Evolutionary conservation across 2,113 vertebrate genomes (phyloP), one percentile per base, ranked within the genome.

Genomic region (Oncorhynchus keta): DNA sequence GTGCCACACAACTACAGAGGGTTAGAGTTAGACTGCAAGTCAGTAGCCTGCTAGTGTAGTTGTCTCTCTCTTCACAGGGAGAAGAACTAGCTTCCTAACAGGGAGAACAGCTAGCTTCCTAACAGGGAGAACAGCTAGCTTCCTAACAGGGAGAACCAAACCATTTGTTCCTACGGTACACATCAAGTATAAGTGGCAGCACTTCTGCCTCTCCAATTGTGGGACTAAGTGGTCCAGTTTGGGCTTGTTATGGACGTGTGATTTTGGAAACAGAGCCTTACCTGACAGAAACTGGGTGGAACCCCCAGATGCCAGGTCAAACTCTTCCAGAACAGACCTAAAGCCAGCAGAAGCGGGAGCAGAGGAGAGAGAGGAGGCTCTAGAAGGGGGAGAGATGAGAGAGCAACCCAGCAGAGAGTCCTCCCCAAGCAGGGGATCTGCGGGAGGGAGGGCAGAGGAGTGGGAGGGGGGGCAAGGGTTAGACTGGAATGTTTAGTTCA

Each of bases 371-470:
- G 90, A 88, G 76, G 89, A 89, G 81, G 84, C 70, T 68, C 81
- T 20, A 62, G 59, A 77, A 61, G 95, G 92, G 88, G 94, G 95
- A 84, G 95, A 96, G 81, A 96, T 93, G 86, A 98, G 95, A 82
- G 96, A 95, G 88, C 94, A 94, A 90, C 95, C 95, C 89, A 99
- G 94, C 73, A 98, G 93, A 84, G 97, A 95, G 85, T 96, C 95
- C 30, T 98, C 97, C 84, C 95, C 95, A 66, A 93, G 91, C 77
- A 98, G 94, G 86, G 95, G 92, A 84, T 97, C 97, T 97, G 91
- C 57, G 81, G 64, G 2, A 11, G 16, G 70, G 2, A 26, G 67
- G 22, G 32, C 35, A 68, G 74, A 64, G n/a, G 59, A 61, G 39
- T 2, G 59, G 5, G 6, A 8, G n/a, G 6, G 59, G 59, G 59